Conservation (phyloP, 2,113 vertebrate species). For the Mola mola region DNA sequence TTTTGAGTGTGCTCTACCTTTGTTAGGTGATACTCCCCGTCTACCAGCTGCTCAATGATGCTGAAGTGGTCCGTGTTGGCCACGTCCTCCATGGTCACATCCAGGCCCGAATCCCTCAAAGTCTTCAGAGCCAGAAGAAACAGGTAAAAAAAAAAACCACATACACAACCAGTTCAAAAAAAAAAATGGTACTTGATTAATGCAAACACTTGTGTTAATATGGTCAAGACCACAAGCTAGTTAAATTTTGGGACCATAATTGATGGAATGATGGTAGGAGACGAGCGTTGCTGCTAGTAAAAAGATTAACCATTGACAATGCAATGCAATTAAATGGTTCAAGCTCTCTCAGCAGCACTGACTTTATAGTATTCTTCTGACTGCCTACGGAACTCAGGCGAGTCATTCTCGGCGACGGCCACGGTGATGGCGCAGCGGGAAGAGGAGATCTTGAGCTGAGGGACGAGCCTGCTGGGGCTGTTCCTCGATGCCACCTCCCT, state of each 20-base stretch:
- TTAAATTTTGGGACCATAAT: too few species aligned
- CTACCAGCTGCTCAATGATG: slow-evolving; percentile 79
- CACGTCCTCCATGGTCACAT: slow-evolving; percentile 79
- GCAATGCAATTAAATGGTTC: too few species aligned
- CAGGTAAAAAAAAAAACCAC: background rate
- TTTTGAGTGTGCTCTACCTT: slow-evolving; percentile 65
- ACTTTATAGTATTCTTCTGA: slow-evolving; percentile 88
- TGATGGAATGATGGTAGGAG: too few species aligned
- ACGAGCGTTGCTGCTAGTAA: too few species aligned
- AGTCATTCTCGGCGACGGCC: slow-evolving; percentile 87
- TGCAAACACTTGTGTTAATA: too few species aligned
- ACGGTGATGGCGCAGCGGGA: slow-evolving; percentile 81
- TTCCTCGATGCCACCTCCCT: slow-evolving; percentile 90
- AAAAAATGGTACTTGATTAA: too few species aligned
- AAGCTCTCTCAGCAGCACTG: slow-evolving; percentile 30
- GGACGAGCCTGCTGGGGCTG: slow-evolving; percentile 84
- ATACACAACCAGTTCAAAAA: background rate
- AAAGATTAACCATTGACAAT: too few species aligned
- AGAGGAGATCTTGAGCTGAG: slow-evolving; percentile 43
- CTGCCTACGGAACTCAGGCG: slow-evolving; percentile 89
- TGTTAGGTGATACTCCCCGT: slow-evolving; percentile 78
- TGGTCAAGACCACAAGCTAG: too few species aligned
- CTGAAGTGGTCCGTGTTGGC: slow-evolving; percentile 81
- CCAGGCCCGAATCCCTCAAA: slow-evolving; percentile 68
- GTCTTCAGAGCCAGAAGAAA: slow-evolving; percentile 47